Percentiles rank a stretch among this genome's conserved stretches.
phyloP scores from a whole-genome alignment of 2,113 vertebrate species.

The Cyrtonyx montezumae region DNA sequence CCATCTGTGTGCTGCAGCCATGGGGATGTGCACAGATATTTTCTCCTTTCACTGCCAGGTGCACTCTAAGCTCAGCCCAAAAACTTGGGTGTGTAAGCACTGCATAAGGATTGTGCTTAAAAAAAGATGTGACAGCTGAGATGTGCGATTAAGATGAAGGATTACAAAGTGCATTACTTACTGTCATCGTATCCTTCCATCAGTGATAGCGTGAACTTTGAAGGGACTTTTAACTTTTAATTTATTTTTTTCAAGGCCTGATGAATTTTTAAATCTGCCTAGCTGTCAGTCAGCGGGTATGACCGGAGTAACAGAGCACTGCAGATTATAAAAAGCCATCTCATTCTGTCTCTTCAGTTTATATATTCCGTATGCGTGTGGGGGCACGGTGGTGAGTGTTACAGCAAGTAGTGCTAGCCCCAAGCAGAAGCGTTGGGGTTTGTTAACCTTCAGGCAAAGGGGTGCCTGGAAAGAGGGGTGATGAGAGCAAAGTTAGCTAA shows the following conservation, averaged over 20 bases:
- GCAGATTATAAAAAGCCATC: not conserved
- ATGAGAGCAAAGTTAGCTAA: not conserved
- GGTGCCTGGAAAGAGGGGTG: not conserved
- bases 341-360: not conserved
- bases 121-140: not conserved
- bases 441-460: not conserved
- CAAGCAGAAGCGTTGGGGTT: not conserved
- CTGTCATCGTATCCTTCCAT: not conserved
- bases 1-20: not conserved
- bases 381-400: not conserved
- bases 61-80: not conserved
- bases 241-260: not conserved
- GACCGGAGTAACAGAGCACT: not conserved
- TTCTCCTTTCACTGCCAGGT: not conserved
- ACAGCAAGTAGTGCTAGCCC: not conserved
- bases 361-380: rapidly evolving
- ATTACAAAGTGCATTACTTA: not conserved
- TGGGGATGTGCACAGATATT: not conserved
- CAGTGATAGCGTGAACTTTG: not conserved
- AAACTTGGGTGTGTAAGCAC: not conserved
- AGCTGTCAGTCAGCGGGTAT: not conserved
- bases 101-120: not conserved
- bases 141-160: not conserved
- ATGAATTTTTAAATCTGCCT: constrained; percentile 21
- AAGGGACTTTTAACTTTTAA: constrained; percentile 36